Conservation (phyloP, 2,113 vertebrate species). For the Hemicordylus capensis region DNA sequence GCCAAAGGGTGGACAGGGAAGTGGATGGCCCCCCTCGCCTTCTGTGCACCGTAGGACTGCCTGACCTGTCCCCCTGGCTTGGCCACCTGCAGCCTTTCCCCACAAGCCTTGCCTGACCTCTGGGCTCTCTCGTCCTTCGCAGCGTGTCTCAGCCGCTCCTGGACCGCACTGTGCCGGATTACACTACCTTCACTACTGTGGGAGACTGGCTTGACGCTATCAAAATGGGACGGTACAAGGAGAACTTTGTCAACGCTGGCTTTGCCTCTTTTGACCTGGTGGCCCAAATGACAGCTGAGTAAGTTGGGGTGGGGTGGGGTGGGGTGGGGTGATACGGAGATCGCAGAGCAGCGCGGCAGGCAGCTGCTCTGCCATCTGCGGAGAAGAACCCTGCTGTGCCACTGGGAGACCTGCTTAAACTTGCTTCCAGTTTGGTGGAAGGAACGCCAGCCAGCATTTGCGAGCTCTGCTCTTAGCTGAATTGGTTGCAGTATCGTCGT, state of each 20-base stretch:
- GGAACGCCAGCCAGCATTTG: background rate
- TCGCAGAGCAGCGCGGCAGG: background rate
- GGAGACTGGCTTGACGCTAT: slow-evolving; percentile 99
- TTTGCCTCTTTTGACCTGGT: slow-evolving; percentile 98
- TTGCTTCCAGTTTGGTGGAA: background rate
- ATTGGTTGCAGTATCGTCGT: no score
- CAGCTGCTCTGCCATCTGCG: background rate
- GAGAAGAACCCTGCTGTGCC: no score
- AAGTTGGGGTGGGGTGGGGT: slow-evolving; percentile 70
- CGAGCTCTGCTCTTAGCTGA: no score
- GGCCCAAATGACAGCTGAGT: slow-evolving; percentile 99
- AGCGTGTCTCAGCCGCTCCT: slow-evolving; percentile 96
- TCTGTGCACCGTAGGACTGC: background rate
- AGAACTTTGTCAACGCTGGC: slow-evolving; percentile 95
- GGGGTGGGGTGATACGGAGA: background rate
- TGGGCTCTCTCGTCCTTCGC: slow-evolving; percentile 66
- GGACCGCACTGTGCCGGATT: slow-evolving; percentile 96
- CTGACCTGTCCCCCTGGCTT: background rate
- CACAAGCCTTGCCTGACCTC: slow-evolving; percentile 62
- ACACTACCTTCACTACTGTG: slow-evolving; percentile 97
- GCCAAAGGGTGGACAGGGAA: slow-evolving; percentile 5
- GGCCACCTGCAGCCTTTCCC: background rate
- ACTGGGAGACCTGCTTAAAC: background rate
- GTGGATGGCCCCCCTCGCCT: background rate
- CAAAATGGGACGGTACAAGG: slow-evolving; percentile 99